Conservation (phyloP, 2,113 vertebrate species). For the Gobio gobio region DNA sequence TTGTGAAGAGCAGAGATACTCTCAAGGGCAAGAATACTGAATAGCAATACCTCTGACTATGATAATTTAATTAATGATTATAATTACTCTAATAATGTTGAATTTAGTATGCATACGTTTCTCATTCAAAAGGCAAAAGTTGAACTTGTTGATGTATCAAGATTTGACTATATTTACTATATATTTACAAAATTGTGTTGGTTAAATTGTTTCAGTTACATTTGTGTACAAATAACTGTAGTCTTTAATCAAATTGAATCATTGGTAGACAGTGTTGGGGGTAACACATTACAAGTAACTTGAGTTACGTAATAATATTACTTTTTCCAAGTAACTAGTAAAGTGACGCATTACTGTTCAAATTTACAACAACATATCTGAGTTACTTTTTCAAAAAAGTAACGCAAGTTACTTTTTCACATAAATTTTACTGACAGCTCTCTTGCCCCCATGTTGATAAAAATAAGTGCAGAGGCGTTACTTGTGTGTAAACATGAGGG, state of each 20-base stretch:
- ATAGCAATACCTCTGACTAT: not conserved
- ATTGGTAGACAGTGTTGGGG: too few relatives aligned
- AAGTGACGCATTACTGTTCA: too few relatives aligned
- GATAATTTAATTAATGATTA: not conserved
- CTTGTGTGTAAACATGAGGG: too few relatives aligned
- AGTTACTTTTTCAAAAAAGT: too few relatives aligned
- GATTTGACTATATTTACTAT: not conserved
- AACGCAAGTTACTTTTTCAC: too few relatives aligned
- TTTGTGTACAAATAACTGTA: not conserved
- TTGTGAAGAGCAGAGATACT: not conserved
- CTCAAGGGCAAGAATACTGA: not conserved
- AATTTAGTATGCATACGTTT: not conserved
- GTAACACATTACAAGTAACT: too few relatives aligned
- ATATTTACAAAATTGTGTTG: not conserved
- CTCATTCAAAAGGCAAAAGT: not conserved
- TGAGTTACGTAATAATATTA: too few relatives aligned
- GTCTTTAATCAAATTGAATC: not conserved
- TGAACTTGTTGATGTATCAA: not conserved
- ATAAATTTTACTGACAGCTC: too few relatives aligned
- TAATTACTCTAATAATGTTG: not conserved
- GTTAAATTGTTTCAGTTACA: not conserved
- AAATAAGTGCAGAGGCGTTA: too few relatives aligned
- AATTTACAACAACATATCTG: too few relatives aligned
- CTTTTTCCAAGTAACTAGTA: too few relatives aligned
- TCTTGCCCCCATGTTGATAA: too few relatives aligned